These are phyloP conservation scores for Palythoa heliodiscus DNA, from an alignment of 92 coral and sea anemone species.

Conservation along the genomic window DNA sequence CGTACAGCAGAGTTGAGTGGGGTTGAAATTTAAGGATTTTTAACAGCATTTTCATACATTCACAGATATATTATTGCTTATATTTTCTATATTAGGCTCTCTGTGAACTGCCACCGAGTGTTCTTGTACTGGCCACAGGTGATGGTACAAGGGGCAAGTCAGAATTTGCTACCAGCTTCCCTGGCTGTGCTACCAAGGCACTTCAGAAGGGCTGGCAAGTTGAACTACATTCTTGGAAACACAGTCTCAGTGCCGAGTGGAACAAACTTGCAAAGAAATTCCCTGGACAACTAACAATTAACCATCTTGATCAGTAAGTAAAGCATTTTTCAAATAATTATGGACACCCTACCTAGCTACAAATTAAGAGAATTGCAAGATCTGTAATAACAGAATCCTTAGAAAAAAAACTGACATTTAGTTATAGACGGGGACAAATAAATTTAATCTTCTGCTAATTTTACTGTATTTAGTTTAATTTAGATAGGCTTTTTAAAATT, in stretches of 20 bases:
- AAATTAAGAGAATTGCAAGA: too few species aligned
- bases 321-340: too few species aligned
- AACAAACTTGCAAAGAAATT: constrained; percentile 87
- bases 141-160: constrained; percentile 98
- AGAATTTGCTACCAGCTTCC: constrained; percentile 93
- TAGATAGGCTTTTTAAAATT: not conserved
- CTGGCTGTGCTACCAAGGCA: constrained; percentile 94
- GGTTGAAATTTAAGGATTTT: too few species aligned
- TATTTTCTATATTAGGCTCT: constrained; percentile 63
- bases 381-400: too few species aligned
- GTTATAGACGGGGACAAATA: too few species aligned
- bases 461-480: too few species aligned
- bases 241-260: constrained; percentile 94
- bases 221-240: constrained; percentile 98
- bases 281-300: constrained; percentile 75
- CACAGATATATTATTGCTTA: not conserved
- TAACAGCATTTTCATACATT: not conserved
- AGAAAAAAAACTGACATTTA: too few species aligned
- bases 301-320: constrained; percentile 90
- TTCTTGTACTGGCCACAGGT: constrained; percentile 91
- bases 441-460: too few species aligned
- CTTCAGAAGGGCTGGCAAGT: constrained; percentile 95
- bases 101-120: constrained; percentile 86
- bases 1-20: too few species aligned
- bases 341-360: too few species aligned